Conservation (phyloP, 2,888 invertebrate genomes). For the Netelia virgata region DNA sequence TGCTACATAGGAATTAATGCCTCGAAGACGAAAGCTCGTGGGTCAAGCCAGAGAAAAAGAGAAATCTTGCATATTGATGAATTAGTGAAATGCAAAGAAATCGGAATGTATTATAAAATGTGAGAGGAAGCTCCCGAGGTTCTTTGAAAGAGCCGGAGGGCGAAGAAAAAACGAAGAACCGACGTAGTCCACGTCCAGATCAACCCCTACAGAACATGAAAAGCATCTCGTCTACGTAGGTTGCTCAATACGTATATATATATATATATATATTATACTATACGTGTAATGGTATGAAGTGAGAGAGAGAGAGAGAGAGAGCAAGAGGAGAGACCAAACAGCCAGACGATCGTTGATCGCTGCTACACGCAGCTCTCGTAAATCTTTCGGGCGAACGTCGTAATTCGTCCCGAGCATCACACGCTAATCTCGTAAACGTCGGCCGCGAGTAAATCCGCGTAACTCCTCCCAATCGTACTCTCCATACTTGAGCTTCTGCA, state of each 20-base stretch:
- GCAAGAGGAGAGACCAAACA: conserved; percentile 40
- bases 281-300: conserved; percentile 6
- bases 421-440: conserved; percentile 72
- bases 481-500: conserved; percentile 40
- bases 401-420: conserved; percentile 68
- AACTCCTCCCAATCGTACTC: conserved; percentile 67
- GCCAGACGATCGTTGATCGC: conserved; percentile 65
- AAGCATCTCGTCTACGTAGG: conserved; percentile 28
- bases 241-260: background rate
- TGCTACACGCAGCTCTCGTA: conserved; percentile 69
- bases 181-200: conserved; percentile 19
- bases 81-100: background rate
- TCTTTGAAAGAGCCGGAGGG: conserved; percentile 21
- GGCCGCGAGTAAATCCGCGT: conserved; percentile 68
- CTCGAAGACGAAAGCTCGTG: background rate
- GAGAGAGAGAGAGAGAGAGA: conserved; percentile 48
- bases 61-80: background rate
- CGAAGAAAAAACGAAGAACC: conserved; percentile 32
- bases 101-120: conserved; percentile 37
- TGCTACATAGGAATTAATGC: background rate
- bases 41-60: background rate
- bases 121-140: conserved; percentile 14
- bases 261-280: too few relatives aligned
- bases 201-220: conserved; percentile 6
- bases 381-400: conserved; percentile 68